These are phyloP conservation scores for Phaedon cochleariae DNA, from an alignment of 2,888 invertebrate species.

Conservation along the genomic window DNA sequence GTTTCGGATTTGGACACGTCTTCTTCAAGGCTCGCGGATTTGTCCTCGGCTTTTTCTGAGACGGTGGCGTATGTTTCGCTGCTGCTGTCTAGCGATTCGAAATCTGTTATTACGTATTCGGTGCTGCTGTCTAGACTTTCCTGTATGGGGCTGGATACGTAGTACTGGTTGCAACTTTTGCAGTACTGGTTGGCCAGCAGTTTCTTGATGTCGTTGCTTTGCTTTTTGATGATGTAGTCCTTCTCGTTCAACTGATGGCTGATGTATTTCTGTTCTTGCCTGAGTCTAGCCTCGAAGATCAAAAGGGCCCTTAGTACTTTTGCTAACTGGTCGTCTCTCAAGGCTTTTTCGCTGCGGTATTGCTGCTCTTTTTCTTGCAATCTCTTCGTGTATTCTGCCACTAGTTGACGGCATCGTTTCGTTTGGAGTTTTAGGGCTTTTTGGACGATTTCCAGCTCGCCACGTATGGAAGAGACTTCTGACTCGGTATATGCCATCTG, in stretches of 20 bases:
- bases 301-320: slow-evolving; percentile 75
- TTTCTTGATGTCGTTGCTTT: slow-evolving; percentile 74
- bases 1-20: slow-evolving; percentile 41
- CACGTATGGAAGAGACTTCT: slow-evolving; percentile 67
- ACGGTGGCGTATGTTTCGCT: slow-evolving; percentile 59
- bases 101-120: slow-evolving; percentile 58
- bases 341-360: slow-evolving; percentile 68
- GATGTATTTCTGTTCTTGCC: slow-evolving; percentile 78
- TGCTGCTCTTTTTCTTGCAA: slow-evolving; percentile 70
- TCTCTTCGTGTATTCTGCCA: slow-evolving; percentile 70
- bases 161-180: slow-evolving; percentile 60
- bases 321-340: slow-evolving; percentile 76
- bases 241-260: slow-evolving; percentile 74
- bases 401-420: slow-evolving; percentile 73
- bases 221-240: slow-evolving; percentile 75
- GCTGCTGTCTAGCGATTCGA: slow-evolving; percentile 60
- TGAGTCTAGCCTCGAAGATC: slow-evolving; percentile 75
- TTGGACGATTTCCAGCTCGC: slow-evolving; percentile 73
- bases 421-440: slow-evolving; percentile 73
- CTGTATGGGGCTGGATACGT: slow-evolving; percentile 50
- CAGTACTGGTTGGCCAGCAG: slow-evolving; percentile 66
- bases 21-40: slow-evolving; percentile 45
- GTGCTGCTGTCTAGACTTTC: slow-evolving; percentile 60
- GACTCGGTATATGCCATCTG: slow-evolving; percentile 74
- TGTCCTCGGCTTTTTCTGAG: slow-evolving; percentile 55